These are phyloP conservation scores for Caenorhabditis sinica DNA, from an alignment of 2,888 invertebrate species.

Conservation along the genomic window DNA sequence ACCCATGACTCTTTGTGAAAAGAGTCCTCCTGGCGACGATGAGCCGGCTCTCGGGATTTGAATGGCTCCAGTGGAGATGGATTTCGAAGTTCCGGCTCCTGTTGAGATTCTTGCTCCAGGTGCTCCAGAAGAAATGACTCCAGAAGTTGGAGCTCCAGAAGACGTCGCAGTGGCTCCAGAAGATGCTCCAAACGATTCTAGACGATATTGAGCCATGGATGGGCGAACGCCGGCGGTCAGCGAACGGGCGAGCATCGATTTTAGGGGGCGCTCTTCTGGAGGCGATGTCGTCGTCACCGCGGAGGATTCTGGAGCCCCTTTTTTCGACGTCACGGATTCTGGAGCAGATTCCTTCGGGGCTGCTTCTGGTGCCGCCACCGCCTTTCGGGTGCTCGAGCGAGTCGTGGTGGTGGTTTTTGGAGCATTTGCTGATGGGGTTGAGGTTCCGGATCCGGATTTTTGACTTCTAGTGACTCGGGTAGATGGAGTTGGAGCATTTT, in stretches of 20 bases:
- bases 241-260: constrained; percentile 47
- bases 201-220: constrained; percentile 45
- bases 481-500: background rate
- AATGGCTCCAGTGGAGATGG: constrained; percentile 27
- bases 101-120: background rate
- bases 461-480: background rate
- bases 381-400: background rate
- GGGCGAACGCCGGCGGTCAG: constrained; percentile 38
- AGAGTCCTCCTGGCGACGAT: constrained; percentile 33
- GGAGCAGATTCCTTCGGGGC: background rate
- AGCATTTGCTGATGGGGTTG: background rate
- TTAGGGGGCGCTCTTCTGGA: constrained; percentile 35
- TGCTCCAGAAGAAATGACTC: too few species aligned
- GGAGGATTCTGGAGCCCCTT: background rate
- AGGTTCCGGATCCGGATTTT: background rate
- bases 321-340: background rate
- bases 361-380: background rate
- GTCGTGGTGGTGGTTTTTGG: background rate
- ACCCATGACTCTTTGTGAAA: constrained; percentile 34
- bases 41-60: constrained; percentile 11
- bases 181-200: too few species aligned
- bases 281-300: background rate
- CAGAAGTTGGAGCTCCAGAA: background rate
- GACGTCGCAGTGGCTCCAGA: too few species aligned
- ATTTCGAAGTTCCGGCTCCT: constrained; percentile 12